Evolutionary conservation across 2,888 invertebrate genomes (phyloP).

Genomic region (Drosophila acutilabella): DNA sequence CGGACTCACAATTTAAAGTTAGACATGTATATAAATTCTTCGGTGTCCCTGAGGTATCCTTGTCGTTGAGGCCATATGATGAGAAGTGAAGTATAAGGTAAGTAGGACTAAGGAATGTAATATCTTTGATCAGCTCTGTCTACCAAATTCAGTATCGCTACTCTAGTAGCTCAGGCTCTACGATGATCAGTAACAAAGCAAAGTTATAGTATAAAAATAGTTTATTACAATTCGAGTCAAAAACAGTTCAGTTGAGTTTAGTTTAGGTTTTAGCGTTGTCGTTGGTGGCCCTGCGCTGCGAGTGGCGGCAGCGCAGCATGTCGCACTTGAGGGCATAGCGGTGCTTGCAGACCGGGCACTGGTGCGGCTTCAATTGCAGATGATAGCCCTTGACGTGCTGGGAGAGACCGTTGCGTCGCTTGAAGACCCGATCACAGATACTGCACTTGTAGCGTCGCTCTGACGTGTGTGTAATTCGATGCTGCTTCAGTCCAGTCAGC

Average conservation of each 20-base stretch:
- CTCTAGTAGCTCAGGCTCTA: no score
- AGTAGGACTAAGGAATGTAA: no score
- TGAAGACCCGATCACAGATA: constrained; percentile 83
- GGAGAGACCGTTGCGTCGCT: constrained; percentile 82
- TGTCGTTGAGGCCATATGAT: no score
- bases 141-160: no score
- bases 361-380: constrained; percentile 83
- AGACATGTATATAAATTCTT: no score
- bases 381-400: constrained; percentile 84
- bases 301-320: constrained; percentile 84
- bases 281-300: constrained; percentile 62
- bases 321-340: constrained; percentile 84
- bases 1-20: no score
- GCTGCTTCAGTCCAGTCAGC: constrained; percentile 79
- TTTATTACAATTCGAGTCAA: no score
- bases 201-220: no score
- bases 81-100: no score
- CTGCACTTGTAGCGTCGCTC: constrained; percentile 82
- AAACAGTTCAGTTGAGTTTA: background rate
- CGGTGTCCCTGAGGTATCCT: no score
- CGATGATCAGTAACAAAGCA: no score
- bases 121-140: no score
- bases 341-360: constrained; percentile 82
- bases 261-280: background rate
- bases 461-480: constrained; percentile 83